These are phyloP conservation scores for Sipha maydis DNA, from an alignment of 2,888 invertebrate species.

Conservation along the genomic window DNA sequence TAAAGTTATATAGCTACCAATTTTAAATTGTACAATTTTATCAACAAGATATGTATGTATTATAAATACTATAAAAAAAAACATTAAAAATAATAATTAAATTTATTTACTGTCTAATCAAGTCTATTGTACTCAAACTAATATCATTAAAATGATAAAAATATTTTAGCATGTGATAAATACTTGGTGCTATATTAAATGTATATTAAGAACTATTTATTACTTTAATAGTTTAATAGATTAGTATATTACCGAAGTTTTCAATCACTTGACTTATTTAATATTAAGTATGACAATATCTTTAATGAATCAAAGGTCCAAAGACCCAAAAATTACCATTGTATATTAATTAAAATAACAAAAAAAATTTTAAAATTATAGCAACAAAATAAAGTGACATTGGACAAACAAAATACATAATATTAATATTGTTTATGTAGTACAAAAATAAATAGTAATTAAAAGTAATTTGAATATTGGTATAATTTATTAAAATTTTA, in stretches of 20 bases:
- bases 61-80: neutral
- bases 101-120: neutral
- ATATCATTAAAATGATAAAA: neutral
- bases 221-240: too few species aligned
- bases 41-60: neutral
- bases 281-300: too few species aligned
- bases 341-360: too few species aligned
- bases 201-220: too few species aligned
- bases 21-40: neutral
- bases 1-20: neutral
- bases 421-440: neutral
- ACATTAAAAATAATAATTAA: neutral
- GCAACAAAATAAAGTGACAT: too few species aligned
- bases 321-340: too few species aligned
- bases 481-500: conserved; percentile 12
- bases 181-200: too few species aligned
- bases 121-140: neutral
- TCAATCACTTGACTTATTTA: too few species aligned
- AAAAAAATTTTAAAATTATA: too few species aligned
- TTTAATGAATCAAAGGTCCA: too few species aligned
- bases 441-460: neutral
- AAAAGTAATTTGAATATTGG: neutral
- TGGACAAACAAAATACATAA: neutral
- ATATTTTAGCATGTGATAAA: neutral
- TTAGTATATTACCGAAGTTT: too few species aligned